Conservation (phyloP, 2,888 invertebrate genomes). For the Dexiosoma caninum region DNA sequence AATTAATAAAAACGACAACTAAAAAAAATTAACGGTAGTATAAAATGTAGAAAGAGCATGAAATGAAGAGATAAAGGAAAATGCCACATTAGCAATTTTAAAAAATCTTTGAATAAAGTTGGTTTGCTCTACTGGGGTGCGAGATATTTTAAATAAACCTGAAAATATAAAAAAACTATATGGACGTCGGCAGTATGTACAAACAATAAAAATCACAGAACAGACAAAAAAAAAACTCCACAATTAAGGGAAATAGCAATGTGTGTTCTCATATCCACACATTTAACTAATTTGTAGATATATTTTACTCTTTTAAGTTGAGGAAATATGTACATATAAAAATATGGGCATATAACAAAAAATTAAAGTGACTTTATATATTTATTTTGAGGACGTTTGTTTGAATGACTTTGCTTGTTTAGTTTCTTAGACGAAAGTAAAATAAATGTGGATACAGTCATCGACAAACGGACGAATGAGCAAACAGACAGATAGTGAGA, state of each 20-base stretch:
- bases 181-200: conserved; percentile 39
- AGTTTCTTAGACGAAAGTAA: conserved; percentile 26
- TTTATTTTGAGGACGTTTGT: conserved; percentile 49
- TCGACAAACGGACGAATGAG: background rate
- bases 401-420: conserved; percentile 34
- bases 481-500: conserved; percentile 14
- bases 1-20: conserved; percentile 43
- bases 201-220: conserved; percentile 16
- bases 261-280: conserved; percentile 30
- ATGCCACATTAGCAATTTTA: conserved; percentile 32
- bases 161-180: conserved; percentile 22
- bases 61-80: conserved; percentile 22
- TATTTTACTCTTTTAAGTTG: no score
- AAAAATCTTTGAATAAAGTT: background rate
- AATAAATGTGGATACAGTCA: background rate
- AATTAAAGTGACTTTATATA: conserved; percentile 40
- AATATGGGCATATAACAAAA: no score
- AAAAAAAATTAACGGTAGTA: conserved; percentile 8
- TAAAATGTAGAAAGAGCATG: conserved; percentile 5
- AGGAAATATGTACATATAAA: no score
- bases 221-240: conserved; percentile 18
- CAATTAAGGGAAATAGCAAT: conserved; percentile 25
- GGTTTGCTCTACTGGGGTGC: background rate
- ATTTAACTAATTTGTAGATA: no score
- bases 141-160: conserved; percentile 29